phyloP scores from a whole-genome alignment of 1,140 invertebrate species.

The Saccostrea cuccullata region DNA sequence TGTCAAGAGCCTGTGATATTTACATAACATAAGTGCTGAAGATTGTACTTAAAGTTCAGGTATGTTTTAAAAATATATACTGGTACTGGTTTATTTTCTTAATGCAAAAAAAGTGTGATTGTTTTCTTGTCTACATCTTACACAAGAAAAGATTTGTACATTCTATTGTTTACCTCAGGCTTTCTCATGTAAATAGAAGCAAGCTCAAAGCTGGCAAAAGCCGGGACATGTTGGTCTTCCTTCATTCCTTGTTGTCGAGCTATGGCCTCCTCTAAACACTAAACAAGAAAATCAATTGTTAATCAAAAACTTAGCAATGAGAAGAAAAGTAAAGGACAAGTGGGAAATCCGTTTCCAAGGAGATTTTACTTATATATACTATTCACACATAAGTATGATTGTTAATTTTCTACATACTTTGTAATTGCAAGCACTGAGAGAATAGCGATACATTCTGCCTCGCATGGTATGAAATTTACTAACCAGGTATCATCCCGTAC shows the following conservation, averaged over 20 bases:
- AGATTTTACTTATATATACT: not conserved
- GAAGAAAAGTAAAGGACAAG: not conserved
- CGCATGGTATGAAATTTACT: no score
- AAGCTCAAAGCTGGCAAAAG: conserved; percentile 85
- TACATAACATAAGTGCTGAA: no score
- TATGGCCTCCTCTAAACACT: conserved; percentile 80
- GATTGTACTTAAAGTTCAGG: no score
- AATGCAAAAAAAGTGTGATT: not conserved
- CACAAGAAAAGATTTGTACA: no score
- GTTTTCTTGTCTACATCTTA: not conserved
- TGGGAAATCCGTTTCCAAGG: not conserved
- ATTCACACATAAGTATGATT: no score
- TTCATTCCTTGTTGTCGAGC: conserved; percentile 76
- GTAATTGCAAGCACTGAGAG: no score
- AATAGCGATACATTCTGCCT: no score
- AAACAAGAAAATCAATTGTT: conserved; percentile 40
- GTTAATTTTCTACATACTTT: no score
- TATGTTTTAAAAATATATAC: no score
- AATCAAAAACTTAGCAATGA: not conserved
- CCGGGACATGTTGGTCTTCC: conserved; percentile 83
- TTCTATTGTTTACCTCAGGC: conserved; percentile 62
- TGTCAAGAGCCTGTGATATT: no score
- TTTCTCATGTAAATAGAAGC: conserved; percentile 80
- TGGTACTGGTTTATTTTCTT: not conserved
- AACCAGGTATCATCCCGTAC: no score